Percentiles rank a stretch among this genome's conserved stretches.
These are phyloP conservation scores for Acanthurus lineatus DNA, from an alignment of 2,797 vertebrate species.

Conservation along the genomic window DNA sequence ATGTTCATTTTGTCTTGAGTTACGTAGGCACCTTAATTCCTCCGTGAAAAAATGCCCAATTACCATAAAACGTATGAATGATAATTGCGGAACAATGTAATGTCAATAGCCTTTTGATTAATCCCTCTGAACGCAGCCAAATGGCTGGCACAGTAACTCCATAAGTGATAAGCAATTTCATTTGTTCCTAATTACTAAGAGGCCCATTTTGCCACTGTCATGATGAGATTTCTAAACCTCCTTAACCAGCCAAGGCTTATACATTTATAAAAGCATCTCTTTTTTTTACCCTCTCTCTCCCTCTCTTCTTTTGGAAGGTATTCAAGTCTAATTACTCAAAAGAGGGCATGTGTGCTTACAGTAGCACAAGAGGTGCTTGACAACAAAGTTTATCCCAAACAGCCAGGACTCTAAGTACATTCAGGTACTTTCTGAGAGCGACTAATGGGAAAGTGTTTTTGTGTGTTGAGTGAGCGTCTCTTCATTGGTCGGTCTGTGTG, in stretches of 20 bases:
- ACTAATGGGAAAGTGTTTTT: constrained; percentile 36
- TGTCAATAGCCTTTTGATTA: constrained; percentile 87
- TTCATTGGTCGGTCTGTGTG: constrained; percentile 12
- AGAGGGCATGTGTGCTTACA: constrained; percentile 78
- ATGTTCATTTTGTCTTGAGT: constrained; percentile 80
- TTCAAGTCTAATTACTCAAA: constrained; percentile 82
- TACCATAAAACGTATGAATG: constrained; percentile 87
- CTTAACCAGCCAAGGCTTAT: constrained; percentile 80
- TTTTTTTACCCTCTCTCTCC: not conserved
- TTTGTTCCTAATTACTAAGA: constrained; percentile 87
- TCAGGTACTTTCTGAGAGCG: constrained; percentile 47
- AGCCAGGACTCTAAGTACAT: constrained; percentile 47
- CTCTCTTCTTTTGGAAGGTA: constrained; percentile 69
- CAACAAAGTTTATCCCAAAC: constrained; percentile 76
- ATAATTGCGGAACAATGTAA: constrained; percentile 87
- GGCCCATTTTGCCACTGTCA: constrained; percentile 82
- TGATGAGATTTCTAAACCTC: constrained; percentile 82
- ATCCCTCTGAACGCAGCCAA: constrained; percentile 83
- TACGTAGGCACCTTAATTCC: constrained; percentile 81
- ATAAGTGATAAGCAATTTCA: constrained; percentile 87
- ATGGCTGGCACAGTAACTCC: constrained; percentile 79
- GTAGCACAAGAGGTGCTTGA: constrained; percentile 80
- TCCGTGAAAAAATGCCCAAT: constrained; percentile 83
- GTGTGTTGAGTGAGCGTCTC: not conserved
- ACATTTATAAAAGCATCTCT: constrained; percentile 77